A percentile compares a stretch with the other conserved stretches of the same genome.
Conservation (phyloP, 2,888 invertebrate genomes). For the Synergus itoensis region DNA sequence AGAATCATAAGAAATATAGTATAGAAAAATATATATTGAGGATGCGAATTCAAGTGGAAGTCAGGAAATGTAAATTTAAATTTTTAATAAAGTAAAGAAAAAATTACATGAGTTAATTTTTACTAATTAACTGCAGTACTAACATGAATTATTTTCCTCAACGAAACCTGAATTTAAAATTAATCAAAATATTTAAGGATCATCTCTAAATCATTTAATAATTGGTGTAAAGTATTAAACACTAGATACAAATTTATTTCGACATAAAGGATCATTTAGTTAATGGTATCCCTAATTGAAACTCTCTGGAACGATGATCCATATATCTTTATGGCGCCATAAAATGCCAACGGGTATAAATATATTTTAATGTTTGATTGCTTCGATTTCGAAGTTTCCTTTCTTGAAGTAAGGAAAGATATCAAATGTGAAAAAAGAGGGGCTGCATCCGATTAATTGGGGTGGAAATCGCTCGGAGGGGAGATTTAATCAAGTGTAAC, state of each 20-base stretch:
- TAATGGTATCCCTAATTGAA: background rate
- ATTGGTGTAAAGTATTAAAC: background rate
- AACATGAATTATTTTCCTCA: background rate
- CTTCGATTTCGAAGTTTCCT: background rate
- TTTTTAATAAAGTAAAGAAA: background rate
- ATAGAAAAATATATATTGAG: no score
- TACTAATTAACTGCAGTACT: background rate
- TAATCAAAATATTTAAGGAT: background rate
- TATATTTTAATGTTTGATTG: background rate
- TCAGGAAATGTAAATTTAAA: no score
- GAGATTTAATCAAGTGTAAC: background rate
- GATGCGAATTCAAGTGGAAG: no score
- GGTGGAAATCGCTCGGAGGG: background rate
- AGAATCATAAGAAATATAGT: no score
- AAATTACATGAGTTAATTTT: background rate
- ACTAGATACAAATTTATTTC: background rate
- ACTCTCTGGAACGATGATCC: background rate
- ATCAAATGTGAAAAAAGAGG: background rate
- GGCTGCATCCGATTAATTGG: background rate
- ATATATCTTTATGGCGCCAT: background rate
- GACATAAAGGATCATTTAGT: background rate
- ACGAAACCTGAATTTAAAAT: background rate
- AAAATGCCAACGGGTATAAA: background rate
- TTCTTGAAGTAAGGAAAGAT: background rate
- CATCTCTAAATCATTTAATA: background rate